Evolutionary conservation across 2,797 vertebrate genomes (phyloP), one percentile per base, ranked within the genome.

Genomic region (Enteromius fasciolatus): DNA sequence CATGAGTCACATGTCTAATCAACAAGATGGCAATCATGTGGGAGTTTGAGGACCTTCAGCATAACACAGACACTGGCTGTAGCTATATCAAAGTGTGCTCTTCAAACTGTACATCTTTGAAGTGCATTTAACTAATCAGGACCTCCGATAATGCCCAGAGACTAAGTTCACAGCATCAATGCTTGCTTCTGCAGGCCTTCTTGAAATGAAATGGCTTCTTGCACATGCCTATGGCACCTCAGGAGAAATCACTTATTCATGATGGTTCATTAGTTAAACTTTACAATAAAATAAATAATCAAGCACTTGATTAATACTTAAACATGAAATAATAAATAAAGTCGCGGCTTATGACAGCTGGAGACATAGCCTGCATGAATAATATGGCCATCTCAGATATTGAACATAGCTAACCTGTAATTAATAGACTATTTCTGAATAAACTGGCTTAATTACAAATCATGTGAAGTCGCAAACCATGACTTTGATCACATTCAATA

Each of bases 1-100:
- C 18, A n/a, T 77, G 59, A 48, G 23, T 64, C 75, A 64, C 28
- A 50, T 31, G 23, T 78, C 44, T 54, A 79, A 78, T 70, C 48
- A 64, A 39, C 44, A 63, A 64, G 20, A 63, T 50, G 8, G 67
- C 23, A 44, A 70, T 50, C 25, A 33, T 59, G 57, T 79, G 77
- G 48, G 77, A 68, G 77, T 79, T 54, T 54, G 64, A 39, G 77
- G 64, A 57, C 11, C 25, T 63, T 31, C 5, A 2, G 8, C 20
- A 8, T 63, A 31, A 31, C 14, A 33, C 61, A 64, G 61, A 64
- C 3, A 33, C 14, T 28, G 75, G 59, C 41, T 64, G 76, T 64
- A 46, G 23, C 12, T 39, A 25, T 25, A 57, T 57, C 33, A 68
- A 68, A 54, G 77, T 57, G 64, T 67, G 9, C 63, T 52, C 33